Evolutionary conservation across 1,140 invertebrate genomes (phyloP).

Genomic region (Meloidogyne exigua): DNA sequence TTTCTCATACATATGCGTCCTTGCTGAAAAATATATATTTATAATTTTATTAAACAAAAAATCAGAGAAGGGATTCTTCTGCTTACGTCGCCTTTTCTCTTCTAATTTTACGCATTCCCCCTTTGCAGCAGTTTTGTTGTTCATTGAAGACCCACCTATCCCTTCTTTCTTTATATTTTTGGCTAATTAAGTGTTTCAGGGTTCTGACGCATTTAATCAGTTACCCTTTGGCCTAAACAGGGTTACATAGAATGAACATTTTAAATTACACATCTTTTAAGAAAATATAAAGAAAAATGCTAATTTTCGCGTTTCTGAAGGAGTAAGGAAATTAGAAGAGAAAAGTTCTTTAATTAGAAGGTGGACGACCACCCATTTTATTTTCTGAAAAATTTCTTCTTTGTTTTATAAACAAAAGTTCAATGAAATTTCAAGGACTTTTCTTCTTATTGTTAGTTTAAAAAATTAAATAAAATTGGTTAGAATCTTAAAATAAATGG

Average conservation of each 20-base stretch:
- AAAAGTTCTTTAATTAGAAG: too few species aligned
- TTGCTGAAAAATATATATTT: not conserved
- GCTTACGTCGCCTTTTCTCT: not conserved
- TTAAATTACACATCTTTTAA: not conserved
- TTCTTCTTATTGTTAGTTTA: too few species aligned
- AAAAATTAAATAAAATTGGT: too few species aligned
- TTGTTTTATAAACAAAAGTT: too few species aligned
- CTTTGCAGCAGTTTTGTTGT: not conserved
- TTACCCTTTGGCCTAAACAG: not conserved
- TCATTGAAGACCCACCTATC: not conserved
- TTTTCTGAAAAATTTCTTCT: too few species aligned
- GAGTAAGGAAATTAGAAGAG: too few species aligned
- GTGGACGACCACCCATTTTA: too few species aligned
- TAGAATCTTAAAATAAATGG: too few species aligned
- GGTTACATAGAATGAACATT: not conserved
- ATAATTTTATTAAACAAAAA: not conserved
- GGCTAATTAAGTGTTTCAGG: conserved; percentile 3
- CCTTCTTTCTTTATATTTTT: not conserved
- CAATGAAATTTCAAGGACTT: too few species aligned
- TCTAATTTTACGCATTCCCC: not conserved
- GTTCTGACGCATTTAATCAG: not conserved
- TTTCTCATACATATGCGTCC: not conserved
- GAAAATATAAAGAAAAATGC: too few species aligned
- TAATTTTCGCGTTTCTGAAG: too few species aligned
- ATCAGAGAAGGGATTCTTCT: not conserved